Percentiles rank a stretch among this genome's conserved stretches.
Conservation (phyloP, 2,113 vertebrate species). For the Hippocampus guttulatus region DNA sequence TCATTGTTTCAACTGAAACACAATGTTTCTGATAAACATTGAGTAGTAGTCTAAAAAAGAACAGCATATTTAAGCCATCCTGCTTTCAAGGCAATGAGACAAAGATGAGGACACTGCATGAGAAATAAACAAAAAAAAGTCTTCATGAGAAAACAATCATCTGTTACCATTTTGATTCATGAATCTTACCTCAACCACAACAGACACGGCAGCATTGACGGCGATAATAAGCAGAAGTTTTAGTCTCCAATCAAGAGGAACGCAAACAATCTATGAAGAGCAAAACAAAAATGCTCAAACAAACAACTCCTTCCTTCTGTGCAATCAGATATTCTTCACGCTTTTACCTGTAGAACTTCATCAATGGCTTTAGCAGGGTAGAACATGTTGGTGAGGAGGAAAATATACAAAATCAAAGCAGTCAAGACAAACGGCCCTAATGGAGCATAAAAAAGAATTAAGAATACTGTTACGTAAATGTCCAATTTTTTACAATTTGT, state of each 20-base stretch:
- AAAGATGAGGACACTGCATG: constrained; percentile 63
- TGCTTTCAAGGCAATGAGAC: constrained; percentile 35
- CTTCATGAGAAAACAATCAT: constrained; percentile 35
- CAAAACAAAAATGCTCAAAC: constrained; percentile 13
- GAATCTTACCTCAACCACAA: constrained; percentile 86
- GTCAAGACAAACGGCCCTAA: constrained; percentile 74
- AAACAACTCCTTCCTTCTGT: background rate
- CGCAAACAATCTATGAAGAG: constrained; percentile 81
- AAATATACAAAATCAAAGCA: constrained; percentile 55
- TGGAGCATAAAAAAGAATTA: constrained; percentile 15
- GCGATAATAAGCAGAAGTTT: constrained; percentile 78
- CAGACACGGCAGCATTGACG: constrained; percentile 77
- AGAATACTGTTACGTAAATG: background rate
- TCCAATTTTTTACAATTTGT: background rate
- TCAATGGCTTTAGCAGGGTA: constrained; percentile 77
- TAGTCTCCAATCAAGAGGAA: constrained; percentile 84
- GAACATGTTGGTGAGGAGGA: constrained; percentile 86
- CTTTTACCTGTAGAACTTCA: constrained; percentile 79
- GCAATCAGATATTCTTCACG: background rate
- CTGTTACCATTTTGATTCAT: background rate
- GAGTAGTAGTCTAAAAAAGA: background rate
- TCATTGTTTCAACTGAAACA: background rate
- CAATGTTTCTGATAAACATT: background rate
- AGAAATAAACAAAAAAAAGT: constrained; percentile 9
- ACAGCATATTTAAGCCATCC: constrained; percentile 15